Percentiles rank a stretch among this genome's conserved stretches.
These are phyloP conservation scores for Ectemnius continuus DNA, from an alignment of 2,888 invertebrate genomes.

Conservation along the genomic window DNA sequence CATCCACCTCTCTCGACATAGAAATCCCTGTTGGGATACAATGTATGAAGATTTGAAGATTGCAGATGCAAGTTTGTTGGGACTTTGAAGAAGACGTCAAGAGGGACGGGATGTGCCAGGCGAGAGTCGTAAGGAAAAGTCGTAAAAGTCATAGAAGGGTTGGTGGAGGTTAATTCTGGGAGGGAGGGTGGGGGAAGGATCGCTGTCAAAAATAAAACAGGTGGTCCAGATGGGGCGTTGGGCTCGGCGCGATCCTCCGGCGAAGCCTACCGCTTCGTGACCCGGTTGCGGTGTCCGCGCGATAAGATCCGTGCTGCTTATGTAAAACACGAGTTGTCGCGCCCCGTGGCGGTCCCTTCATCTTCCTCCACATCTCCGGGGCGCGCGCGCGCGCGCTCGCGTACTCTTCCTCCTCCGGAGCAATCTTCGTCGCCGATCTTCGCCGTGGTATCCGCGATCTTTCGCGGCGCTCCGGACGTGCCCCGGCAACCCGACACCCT, in stretches of 20 bases:
- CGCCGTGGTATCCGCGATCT: background rate
- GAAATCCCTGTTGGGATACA: no score
- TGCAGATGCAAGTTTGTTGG: no score
- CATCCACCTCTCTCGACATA: no score
- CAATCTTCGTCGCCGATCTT: slow-evolving; percentile 27
- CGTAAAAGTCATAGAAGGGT: no score
- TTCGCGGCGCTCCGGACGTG: slow-evolving; percentile 6
- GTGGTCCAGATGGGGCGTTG: slow-evolving; percentile 29
- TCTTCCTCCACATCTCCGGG: slow-evolving; percentile 36
- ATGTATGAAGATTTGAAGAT: no score
- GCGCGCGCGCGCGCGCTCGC: background rate
- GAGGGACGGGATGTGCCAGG: no score
- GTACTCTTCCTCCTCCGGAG: background rate
- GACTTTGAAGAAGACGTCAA: no score
- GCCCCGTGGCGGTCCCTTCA: slow-evolving; percentile 55
- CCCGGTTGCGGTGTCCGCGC: slow-evolving; percentile 56
- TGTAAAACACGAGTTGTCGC: slow-evolving; percentile 70
- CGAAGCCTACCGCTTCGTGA: slow-evolving; percentile 51
- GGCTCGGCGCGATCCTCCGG: slow-evolving; percentile 31
- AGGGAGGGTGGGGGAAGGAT: slow-evolving; percentile 8
- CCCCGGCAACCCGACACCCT: slow-evolving; percentile 1
- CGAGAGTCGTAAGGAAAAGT: no score
- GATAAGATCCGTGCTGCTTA: slow-evolving; percentile 68
- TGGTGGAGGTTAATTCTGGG: no score
- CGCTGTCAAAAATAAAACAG: slow-evolving; percentile 42